Percentiles rank a stretch among this genome's conserved stretches.
Conservation (phyloP, 2,113 vertebrate genomes). For the Oreochromis tanganicae region DNA sequence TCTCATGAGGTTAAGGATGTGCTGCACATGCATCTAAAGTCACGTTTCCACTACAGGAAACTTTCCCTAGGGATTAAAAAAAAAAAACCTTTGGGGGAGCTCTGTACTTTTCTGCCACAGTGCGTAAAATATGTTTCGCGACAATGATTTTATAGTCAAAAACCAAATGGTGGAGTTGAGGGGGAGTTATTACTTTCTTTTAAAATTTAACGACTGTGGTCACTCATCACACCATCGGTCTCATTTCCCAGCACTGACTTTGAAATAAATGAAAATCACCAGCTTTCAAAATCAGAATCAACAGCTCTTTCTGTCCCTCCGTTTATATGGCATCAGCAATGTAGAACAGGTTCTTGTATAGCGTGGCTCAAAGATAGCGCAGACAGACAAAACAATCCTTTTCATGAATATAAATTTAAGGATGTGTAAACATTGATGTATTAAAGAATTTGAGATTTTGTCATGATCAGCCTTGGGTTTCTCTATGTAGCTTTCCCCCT, state of each 20-base stretch:
- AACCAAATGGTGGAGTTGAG: neutral
- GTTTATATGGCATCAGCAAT: neutral
- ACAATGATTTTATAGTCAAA: neutral
- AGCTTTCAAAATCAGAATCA: neutral
- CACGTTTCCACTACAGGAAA: neutral
- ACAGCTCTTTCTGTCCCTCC: neutral
- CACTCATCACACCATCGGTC: neutral
- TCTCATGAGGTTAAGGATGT: neutral
- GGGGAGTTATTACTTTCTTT: neutral
- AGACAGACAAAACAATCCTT: neutral
- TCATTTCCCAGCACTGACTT: neutral
- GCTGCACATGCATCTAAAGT: neutral
- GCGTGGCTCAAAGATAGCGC: neutral
- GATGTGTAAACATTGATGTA: neutral
- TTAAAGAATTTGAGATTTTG: neutral
- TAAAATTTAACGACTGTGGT: neutral
- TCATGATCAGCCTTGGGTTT: neutral
- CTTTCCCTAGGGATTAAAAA: neutral
- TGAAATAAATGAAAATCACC: neutral
- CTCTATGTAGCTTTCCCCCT: neutral
- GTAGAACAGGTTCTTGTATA: neutral
- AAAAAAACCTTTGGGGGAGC: neutral
- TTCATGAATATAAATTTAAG: neutral
- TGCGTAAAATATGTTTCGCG: neutral
- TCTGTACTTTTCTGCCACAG: neutral